A percentile compares a stretch with the other conserved stretches of the same genome.
Conservation (phyloP, 2,888 invertebrate genomes). For the Zootermopsis nevadensis region DNA sequence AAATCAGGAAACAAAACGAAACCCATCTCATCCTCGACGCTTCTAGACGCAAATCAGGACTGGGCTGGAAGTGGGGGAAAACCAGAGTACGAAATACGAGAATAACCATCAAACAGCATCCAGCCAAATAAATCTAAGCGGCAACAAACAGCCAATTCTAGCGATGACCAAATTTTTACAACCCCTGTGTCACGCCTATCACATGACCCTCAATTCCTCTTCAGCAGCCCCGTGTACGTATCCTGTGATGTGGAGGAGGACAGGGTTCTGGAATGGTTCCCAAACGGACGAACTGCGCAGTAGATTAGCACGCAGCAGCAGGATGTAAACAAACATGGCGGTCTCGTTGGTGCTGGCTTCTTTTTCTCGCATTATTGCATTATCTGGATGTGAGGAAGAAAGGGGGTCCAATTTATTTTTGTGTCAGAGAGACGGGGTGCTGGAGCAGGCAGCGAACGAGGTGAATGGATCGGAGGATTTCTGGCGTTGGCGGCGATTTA, state of each 20-base stretch:
- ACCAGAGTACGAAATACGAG: too few species aligned
- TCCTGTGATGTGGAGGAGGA: conserved; percentile 3
- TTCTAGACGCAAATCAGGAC: too few species aligned
- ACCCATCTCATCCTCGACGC: too few species aligned
- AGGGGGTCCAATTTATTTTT: conserved; percentile 13
- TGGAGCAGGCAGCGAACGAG: conserved; percentile 7
- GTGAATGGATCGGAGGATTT: conserved; percentile 37
- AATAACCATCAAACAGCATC: too few species aligned
- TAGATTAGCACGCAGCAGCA: neutral
- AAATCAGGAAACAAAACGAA: too few species aligned
- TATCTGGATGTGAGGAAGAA: conserved; percentile 7
- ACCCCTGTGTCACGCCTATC: too few species aligned
- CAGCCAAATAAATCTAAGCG: too few species aligned
- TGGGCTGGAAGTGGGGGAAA: too few species aligned
- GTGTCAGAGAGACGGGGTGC: conserved; percentile 11
- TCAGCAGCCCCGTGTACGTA: neutral
- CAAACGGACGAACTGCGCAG: conserved; percentile 3
- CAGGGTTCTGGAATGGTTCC: neutral
- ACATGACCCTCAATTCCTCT: neutral
- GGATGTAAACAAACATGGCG: conserved; percentile 33
- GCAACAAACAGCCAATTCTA: too few species aligned
- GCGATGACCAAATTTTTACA: too few species aligned
- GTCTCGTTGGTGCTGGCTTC: neutral
- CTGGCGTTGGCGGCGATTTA: conserved; percentile 38
- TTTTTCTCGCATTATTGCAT: neutral